phyloP scores from a whole-genome alignment of 2,113 vertebrate genomes.

The Vanacampus margaritifer region DNA sequence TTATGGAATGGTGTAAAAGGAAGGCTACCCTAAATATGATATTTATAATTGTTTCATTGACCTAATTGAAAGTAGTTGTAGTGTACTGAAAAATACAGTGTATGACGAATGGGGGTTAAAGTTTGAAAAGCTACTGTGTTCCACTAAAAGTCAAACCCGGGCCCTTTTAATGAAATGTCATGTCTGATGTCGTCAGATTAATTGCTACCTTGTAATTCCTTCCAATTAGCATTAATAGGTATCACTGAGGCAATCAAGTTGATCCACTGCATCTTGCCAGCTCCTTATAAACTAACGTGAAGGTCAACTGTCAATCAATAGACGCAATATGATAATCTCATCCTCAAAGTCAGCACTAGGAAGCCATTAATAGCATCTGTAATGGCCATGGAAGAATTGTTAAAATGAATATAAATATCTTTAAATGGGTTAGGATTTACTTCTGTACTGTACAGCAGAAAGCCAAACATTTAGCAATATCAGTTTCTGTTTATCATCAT shows the following conservation, averaged over 20 bases:
- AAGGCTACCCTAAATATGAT: neutral
- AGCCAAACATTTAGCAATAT: neutral
- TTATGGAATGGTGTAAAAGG: neutral
- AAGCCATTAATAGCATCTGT: slow-evolving; percentile 56
- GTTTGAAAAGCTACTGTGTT: neutral
- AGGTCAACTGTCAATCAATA: slow-evolving; percentile 76
- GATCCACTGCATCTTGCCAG: slow-evolving; percentile 46
- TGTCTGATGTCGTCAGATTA: slow-evolving; percentile 54
- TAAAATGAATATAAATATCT: slow-evolving; percentile 42
- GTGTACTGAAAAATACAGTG: neutral
- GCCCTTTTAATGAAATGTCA: slow-evolving; percentile 49
- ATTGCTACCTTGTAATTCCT: slow-evolving; percentile 71
- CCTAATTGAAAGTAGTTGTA: neutral
- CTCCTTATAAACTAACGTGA: slow-evolving; percentile 65
- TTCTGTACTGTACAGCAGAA: neutral
- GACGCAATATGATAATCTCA: slow-evolving; percentile 67
- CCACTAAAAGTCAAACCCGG: slow-evolving; percentile 31
- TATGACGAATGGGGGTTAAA: neutral
- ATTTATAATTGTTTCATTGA: neutral
- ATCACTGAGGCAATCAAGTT: slow-evolving; percentile 52
- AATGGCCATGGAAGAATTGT: slow-evolving; percentile 57
- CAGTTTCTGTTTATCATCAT: neutral
- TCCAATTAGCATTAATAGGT: slow-evolving; percentile 74
- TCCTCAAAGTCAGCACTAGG: slow-evolving; percentile 54
- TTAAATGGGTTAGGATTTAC: slow-evolving; percentile 11